Base-by-base conservation (phyloP, 2,888 invertebrate species). In the Acleris sparsana region DNA sequence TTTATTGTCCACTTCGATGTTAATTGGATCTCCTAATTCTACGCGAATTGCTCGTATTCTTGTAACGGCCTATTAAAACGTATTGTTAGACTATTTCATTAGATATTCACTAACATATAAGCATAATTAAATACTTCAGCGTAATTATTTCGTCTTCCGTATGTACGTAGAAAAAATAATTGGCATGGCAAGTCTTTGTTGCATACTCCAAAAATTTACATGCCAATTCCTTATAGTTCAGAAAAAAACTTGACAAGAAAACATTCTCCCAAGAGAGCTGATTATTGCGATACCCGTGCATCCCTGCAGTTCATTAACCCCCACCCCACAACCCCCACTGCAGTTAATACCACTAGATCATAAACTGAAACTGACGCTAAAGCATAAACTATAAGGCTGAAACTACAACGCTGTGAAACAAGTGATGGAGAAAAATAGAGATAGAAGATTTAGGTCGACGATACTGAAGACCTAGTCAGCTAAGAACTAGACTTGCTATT, bases 261-360 rank as follows among this genome's bases (percentile, higher is more conserved):
- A 29, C 29, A 11, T 49, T 25, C 20, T 29, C 48, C 13, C 52
- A 22, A 43, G 22, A 33, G 63, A 70, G 72, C 69, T 71, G 80
- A 89, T 87, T 83, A 84, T 85, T 82, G 81, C 79, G 78, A 78
- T 78, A 81, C 80, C 81, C 80, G 82, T 77, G 77, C 80, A 76
- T 84, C 88, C 82, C 84, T 74, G 78, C 73, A 81, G 84, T 88
- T 89, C 88, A 89, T 89, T 89, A 87, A 85, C 86, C 87, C 71
- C 75, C 63, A 71, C 70, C 79, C 72, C 67, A 73, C 73, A 71
- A 71, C 69, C 70, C 71, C 67, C 66, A 59, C 5, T 64, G 58
- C 58, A 65, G 56, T 48, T 52, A 66, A 66, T 46, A 62, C 51
- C 11, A 51, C 43, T 7, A 46, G 33, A 46, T 39, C 52, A 49